Conservation (phyloP, 2,113 vertebrate species). For the Nibea coibor region DNA sequence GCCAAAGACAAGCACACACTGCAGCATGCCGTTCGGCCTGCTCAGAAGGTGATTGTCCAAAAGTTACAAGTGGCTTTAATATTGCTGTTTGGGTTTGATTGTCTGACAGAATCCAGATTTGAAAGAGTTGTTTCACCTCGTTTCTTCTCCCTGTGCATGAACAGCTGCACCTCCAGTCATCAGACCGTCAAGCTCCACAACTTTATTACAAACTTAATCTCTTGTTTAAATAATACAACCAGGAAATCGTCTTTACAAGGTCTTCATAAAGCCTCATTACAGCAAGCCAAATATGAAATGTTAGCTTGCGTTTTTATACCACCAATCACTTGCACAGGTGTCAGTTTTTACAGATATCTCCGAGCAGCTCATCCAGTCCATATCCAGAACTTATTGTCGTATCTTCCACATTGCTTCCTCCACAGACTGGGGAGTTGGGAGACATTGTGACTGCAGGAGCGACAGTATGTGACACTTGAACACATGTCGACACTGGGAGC, state of each 20-base stretch:
- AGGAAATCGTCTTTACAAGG: background rate
- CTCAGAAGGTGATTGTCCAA: too few relatives aligned
- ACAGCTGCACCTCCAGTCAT: too few relatives aligned
- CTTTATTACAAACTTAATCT: background rate
- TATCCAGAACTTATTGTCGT: background rate
- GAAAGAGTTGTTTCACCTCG: too few relatives aligned
- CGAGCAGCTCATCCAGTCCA: slow-evolving; percentile 11
- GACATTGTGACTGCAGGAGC: slow-evolving; percentile 28
- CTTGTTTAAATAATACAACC: background rate
- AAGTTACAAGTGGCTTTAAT: too few relatives aligned
- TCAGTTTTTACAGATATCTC: slow-evolving; percentile 3
- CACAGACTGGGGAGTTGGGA: slow-evolving; percentile 8
- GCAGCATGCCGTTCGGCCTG: too few relatives aligned
- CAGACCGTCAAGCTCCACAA: background rate
- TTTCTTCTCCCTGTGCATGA: too few relatives aligned
- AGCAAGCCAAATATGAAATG: background rate
- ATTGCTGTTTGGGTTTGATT: too few relatives aligned
- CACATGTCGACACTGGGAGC: slow-evolving; percentile 53
- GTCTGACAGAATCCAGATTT: too few relatives aligned
- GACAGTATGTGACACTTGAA: slow-evolving; percentile 54
- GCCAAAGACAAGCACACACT: too few relatives aligned
- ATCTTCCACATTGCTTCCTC: background rate
- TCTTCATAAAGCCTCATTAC: slow-evolving; percentile 10
- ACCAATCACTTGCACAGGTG: background rate
- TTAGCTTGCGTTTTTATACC: background rate